Percentiles rank a stretch among this genome's conserved stretches.
Conservation (phyloP, 2,888 invertebrate genomes). For the Patella caerulea region DNA sequence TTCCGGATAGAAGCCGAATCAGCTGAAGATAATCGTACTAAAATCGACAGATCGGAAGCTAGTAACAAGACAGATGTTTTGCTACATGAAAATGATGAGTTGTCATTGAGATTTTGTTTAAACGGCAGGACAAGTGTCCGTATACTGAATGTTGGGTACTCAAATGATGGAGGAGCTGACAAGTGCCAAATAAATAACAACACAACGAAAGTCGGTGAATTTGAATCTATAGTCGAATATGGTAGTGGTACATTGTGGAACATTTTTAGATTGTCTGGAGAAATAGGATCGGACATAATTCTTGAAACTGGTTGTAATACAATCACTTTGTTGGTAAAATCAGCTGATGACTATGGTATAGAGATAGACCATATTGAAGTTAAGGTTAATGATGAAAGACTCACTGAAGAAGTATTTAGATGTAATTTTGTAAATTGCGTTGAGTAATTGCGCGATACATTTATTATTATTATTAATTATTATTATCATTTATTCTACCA, state of each 20-base stretch:
- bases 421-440: too few relatives aligned
- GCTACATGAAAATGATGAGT: background rate
- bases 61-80: background rate
- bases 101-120: conserved; percentile 35
- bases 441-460: too few relatives aligned
- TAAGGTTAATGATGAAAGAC: conserved; percentile 36
- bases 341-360: conserved; percentile 36
- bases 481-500: conserved; percentile 23
- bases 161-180: conserved; percentile 47
- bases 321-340: conserved; percentile 33
- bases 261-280: conserved; percentile 16
- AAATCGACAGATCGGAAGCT: background rate
- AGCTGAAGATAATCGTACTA: too few relatives aligned
- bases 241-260: conserved; percentile 14
- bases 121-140: conserved; percentile 28
- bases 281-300: conserved; percentile 35
- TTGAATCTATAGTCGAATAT: conserved; percentile 18
- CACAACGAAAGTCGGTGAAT: conserved; percentile 29
- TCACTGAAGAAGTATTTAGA: background rate
- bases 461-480: too few relatives aligned
- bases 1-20: too few relatives aligned
- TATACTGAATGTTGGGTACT: conserved; percentile 35
- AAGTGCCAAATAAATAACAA: conserved; percentile 32
- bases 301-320: conserved; percentile 38
- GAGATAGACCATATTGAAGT: conserved; percentile 49